Base-by-base conservation (phyloP, 2,113 vertebrate genomes). In the Verasper variegatus region DNA sequence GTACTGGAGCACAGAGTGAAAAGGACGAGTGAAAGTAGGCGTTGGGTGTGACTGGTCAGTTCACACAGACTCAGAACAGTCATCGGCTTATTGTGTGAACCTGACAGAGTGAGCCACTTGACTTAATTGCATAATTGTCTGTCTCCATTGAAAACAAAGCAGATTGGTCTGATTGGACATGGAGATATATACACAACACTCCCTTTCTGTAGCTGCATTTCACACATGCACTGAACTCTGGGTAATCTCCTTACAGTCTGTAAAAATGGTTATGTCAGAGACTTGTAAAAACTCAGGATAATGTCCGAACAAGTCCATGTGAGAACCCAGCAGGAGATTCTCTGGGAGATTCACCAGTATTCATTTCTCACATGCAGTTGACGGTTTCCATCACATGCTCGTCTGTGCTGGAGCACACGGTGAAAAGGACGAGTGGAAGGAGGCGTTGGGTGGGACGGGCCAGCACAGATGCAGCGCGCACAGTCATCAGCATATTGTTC, bases 81-180 rank as follows among this genome's bases (percentile, higher is more conserved):
- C 82, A 56, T 76, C 68, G 13, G 66, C 55, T 59, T 68, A 81
- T 74, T 88, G 92, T 91, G 88, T 79, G 64, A 91, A 86, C 87
- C 69, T 88, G 90, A 74, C 70, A 1, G 56, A 62, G n/a, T 85
- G 77, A 89, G 37, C 86, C 78, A 76, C 64, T 71, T 70, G 68
- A 62, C 23, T 6, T 18, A 9, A 26, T 26, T 26, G 21, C 21
- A 31, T 31, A 31, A 31, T 54, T 21, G 20, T 31, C 31, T 31
- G 31, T 31, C 31, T 31, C 31, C 31, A 8, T 10, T n/a, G 8
- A 51, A 4, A 51, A 17, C 47, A 15, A n/a, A n/a, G n/a, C n/a
- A n/a, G n/a, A n/a, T n/a, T n/a, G n/a, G n/a, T n/a, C n/a, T n/a
- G n/a, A n/a, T n/a, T n/a, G n/a, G n/a, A n/a, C n/a, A n/a, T n/a